phyloP scores from a whole-genome alignment of 2,113 vertebrate species.

The Heptranchias perlo region DNA sequence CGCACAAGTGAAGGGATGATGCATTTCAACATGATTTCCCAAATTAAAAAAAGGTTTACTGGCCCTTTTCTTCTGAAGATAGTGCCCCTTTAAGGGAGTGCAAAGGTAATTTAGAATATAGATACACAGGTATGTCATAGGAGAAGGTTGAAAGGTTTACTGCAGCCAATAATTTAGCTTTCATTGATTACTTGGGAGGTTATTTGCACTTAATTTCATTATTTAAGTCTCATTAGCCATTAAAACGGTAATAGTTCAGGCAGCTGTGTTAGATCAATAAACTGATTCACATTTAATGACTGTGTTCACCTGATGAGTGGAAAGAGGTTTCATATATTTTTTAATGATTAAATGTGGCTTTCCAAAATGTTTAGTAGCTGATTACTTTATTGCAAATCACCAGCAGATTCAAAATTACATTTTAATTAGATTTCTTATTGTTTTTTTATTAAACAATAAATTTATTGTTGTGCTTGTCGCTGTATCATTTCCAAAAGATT shows the following conservation, averaged over 20 bases:
- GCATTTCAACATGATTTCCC: neutral
- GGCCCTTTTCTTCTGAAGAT: neutral
- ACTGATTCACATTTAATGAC: neutral
- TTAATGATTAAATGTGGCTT: neutral
- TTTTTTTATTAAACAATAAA: neutral
- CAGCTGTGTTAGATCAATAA: neutral
- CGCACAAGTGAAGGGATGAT: neutral
- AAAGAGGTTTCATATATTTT: neutral
- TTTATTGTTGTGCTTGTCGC: neutral
- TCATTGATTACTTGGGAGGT: neutral
- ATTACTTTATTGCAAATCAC: neutral
- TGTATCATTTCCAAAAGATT: constrained; percentile 4
- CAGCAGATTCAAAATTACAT: neutral
- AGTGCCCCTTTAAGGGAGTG: neutral
- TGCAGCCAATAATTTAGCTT: neutral
- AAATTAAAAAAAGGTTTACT: neutral
- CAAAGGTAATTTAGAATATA: neutral
- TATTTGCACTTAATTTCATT: neutral
- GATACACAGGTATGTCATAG: neutral
- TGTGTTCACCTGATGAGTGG: neutral
- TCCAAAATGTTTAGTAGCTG: neutral
- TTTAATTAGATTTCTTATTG: constrained; percentile 14
- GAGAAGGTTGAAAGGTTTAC: neutral
- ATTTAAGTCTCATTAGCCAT: neutral
- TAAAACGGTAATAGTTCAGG: neutral